Percentiles rank a stretch among this genome's conserved stretches.
Conservation (phyloP, 2,888 invertebrate species). For the Cosmopolites sordidus region DNA sequence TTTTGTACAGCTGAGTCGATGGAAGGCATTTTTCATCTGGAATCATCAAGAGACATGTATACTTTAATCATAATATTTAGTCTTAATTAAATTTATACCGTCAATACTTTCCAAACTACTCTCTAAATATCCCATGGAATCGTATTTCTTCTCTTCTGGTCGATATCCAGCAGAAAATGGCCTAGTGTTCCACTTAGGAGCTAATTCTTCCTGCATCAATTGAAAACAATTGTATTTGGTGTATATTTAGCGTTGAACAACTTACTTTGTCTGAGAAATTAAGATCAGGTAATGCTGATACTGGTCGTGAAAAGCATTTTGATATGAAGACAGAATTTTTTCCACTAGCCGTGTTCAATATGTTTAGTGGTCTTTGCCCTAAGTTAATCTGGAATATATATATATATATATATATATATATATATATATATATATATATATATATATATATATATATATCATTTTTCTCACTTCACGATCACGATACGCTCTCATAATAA, state of each 20-base stretch:
- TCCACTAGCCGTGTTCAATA: conserved; percentile 37
- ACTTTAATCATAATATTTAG: too few relatives aligned
- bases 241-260: too few relatives aligned
- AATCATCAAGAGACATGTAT: conserved; percentile 14
- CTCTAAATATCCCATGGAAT: conserved; percentile 29
- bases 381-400: conserved; percentile 39
- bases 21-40: conserved; percentile 35
- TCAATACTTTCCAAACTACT: conserved; percentile 38
- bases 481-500: too few relatives aligned
- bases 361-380: conserved; percentile 35
- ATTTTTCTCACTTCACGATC: too few relatives aligned
- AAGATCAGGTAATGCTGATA: conserved; percentile 40
- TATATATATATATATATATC: conserved; percentile 5
- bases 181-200: conserved; percentile 31
- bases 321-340: conserved; percentile 35
- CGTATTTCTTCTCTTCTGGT: conserved; percentile 28
- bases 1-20: conserved; percentile 39
- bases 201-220: conserved; percentile 30
- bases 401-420: conserved; percentile 1
- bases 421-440: conserved; percentile 6
- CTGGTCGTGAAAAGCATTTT: conserved; percentile 37
- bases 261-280: conserved; percentile 30
- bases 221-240: too few relatives aligned
- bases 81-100: conserved; percentile 23
- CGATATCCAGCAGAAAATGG: conserved; percentile 42